phyloP scores from a whole-genome alignment of 2,888 invertebrate species.

The Drosophila subquinaria region DNA sequence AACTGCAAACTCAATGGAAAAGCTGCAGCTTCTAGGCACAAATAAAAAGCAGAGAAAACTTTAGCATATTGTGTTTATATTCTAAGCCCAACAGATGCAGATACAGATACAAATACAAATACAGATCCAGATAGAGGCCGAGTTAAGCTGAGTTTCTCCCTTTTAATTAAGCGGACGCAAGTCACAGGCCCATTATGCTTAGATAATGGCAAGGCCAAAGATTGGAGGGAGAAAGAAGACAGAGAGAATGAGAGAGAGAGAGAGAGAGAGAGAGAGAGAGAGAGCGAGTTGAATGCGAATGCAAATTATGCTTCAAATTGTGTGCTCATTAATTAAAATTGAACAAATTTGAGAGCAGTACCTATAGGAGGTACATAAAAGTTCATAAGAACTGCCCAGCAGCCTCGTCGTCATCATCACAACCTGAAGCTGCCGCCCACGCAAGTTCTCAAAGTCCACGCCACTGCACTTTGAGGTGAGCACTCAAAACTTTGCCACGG shows the following conservation, averaged over 20 bases:
- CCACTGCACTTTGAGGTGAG: slow-evolving; percentile 79
- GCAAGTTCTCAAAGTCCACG: slow-evolving; percentile 68
- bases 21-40: slow-evolving; percentile 24
- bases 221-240: slow-evolving; percentile 2
- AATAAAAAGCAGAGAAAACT: slow-evolving; percentile 59
- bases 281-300: slow-evolving; percentile 50
- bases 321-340: slow-evolving; percentile 80
- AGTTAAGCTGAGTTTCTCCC: slow-evolving; percentile 25
- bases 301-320: slow-evolving; percentile 76
- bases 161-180: slow-evolving; percentile 74
- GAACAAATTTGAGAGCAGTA: slow-evolving; percentile 67
- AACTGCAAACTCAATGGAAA: slow-evolving; percentile 71
- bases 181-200: slow-evolving; percentile 73
- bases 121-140: slow-evolving; percentile 23
- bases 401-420: not conserved
- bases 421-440: slow-evolving; percentile 28
- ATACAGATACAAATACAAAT: slow-evolving; percentile 6
- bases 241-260: slow-evolving; percentile 23
- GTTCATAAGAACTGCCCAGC: slow-evolving; percentile 19
- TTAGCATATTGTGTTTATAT: slow-evolving; percentile 76
- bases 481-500: slow-evolving; percentile 68
- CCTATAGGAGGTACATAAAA: slow-evolving; percentile 4
- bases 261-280: slow-evolving; percentile 15
- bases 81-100: slow-evolving; percentile 62
- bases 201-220: slow-evolving; percentile 69